phyloP scores from a whole-genome alignment of 37 sponge, comb jelly and placozoan genomes.

The Haliclona indistincta region DNA sequence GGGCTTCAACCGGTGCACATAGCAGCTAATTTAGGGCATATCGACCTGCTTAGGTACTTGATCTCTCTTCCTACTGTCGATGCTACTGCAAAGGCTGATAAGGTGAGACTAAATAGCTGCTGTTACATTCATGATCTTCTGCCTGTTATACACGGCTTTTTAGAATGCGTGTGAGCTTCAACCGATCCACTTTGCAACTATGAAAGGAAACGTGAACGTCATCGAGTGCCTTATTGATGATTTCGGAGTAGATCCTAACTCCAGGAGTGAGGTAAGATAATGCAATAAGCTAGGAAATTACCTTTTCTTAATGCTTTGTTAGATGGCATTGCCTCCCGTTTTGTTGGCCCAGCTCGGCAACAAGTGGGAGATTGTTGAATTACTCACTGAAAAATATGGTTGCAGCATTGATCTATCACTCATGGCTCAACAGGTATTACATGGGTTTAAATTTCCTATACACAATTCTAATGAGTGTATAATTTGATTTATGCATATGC shows the following conservation, averaged over 20 bases:
- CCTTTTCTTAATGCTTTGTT: not conserved
- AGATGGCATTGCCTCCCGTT: conserved; percentile 1
- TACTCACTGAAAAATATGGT: conserved; percentile 23
- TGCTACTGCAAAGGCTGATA: conserved; percentile 2
- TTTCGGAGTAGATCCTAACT: not conserved
- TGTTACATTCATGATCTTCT: too few species aligned
- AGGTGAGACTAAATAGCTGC: not conserved
- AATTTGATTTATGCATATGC: too few species aligned
- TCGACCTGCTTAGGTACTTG: conserved; percentile 9
- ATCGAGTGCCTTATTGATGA: not conserved
- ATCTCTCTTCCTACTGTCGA: conserved; percentile 21
- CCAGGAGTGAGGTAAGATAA: conserved; percentile 7
- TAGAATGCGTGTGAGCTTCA: not conserved
- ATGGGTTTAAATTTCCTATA: not conserved
- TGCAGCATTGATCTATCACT: conserved; percentile 8
- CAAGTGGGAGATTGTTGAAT: conserved; percentile 16
- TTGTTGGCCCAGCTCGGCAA: conserved; percentile 22
- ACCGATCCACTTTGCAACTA: conserved; percentile 27
- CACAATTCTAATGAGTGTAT: not conserved
- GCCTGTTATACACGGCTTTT: too few species aligned
- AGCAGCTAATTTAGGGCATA: conserved; percentile 19
- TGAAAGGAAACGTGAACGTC: not conserved
- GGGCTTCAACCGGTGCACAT: conserved; percentile 23
- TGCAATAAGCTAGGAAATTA: not conserved
- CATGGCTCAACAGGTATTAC: not conserved